A percentile compares a stretch with the other conserved stretches of the same genome.
Evolutionary conservation across 2,797 vertebrate species (phyloP).

Genomic region (Rhinogobio ventralis): DNA sequence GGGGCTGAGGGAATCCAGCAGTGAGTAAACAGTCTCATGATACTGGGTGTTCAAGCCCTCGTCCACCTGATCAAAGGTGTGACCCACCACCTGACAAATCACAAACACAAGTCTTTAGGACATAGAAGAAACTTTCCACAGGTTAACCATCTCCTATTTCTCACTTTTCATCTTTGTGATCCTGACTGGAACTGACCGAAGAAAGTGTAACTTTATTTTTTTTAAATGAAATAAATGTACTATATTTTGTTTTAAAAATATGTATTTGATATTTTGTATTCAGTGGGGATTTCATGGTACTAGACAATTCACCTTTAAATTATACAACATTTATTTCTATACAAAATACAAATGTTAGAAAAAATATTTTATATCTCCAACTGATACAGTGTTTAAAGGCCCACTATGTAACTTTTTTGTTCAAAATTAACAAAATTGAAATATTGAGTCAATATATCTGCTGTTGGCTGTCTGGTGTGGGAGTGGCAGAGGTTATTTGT

Average conservation of each 20-base stretch:
- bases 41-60: slow-evolving; percentile 86
- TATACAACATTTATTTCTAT: neutral
- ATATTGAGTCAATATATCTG: neutral
- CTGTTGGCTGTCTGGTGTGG: too few species aligned
- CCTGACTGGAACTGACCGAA: neutral
- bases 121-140: neutral
- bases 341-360: neutral
- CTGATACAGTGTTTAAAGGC: neutral
- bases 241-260: too few species aligned
- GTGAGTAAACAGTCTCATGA: slow-evolving; percentile 96
- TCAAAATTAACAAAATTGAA: too few species aligned
- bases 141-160: neutral
- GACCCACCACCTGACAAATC: slow-evolving; percentile 88
- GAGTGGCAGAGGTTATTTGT: too few species aligned
- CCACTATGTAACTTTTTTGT: neutral
- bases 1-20: slow-evolving; percentile 94
- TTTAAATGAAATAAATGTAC: neutral
- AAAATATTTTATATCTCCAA: neutral
- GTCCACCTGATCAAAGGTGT: slow-evolving; percentile 90
- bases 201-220: neutral
- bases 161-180: neutral
- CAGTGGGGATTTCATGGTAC: neutral
- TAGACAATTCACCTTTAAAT: neutral
- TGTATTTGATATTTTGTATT: neutral
- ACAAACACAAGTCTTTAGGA: neutral